Evolutionary conservation across 2,113 vertebrate genomes (phyloP).

Genomic region (Urocolius indicus): DNA sequence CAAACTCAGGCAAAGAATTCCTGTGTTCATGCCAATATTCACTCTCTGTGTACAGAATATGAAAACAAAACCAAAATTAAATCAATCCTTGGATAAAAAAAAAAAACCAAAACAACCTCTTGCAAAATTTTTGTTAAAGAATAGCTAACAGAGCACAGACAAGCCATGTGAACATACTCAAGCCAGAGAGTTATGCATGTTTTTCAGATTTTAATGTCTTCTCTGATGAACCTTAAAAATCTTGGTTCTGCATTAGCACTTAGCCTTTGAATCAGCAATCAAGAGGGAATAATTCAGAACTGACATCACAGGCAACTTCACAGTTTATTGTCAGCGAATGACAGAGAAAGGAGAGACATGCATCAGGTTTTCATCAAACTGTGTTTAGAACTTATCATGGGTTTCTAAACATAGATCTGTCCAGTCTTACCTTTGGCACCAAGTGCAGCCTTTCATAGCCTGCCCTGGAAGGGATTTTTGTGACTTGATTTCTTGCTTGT

Average conservation of each 20-base stretch:
- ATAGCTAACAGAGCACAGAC: constrained; percentile 2
- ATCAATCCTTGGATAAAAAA: background rate
- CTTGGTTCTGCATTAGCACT: background rate
- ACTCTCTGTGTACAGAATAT: background rate
- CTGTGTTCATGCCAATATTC: background rate
- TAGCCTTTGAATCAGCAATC: constrained; percentile 60
- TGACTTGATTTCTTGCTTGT: constrained; percentile 36
- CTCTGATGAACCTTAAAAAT: constrained; percentile 54
- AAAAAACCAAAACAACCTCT: background rate
- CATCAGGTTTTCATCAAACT: constrained; percentile 70
- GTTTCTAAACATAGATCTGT: constrained; percentile 66
- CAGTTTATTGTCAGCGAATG: constrained; percentile 49
- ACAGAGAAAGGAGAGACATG: constrained; percentile 50
- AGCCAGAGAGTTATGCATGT: background rate
- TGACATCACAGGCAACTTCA: constrained; percentile 64
- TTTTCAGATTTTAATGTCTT: constrained; percentile 46
- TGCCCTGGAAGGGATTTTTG: constrained; percentile 30
- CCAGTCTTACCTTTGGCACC: constrained; percentile 39
- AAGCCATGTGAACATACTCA: background rate
- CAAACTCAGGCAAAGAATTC: background rate
- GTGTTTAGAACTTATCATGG: constrained; percentile 49
- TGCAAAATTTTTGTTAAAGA: background rate
- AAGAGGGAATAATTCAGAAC: constrained; percentile 65
- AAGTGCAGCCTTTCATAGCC: constrained; percentile 14
- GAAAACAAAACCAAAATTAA: background rate